These are phyloP conservation scores for Synanceia verrucosa DNA, from an alignment of 2,797 vertebrate species.

Conservation along the genomic window DNA sequence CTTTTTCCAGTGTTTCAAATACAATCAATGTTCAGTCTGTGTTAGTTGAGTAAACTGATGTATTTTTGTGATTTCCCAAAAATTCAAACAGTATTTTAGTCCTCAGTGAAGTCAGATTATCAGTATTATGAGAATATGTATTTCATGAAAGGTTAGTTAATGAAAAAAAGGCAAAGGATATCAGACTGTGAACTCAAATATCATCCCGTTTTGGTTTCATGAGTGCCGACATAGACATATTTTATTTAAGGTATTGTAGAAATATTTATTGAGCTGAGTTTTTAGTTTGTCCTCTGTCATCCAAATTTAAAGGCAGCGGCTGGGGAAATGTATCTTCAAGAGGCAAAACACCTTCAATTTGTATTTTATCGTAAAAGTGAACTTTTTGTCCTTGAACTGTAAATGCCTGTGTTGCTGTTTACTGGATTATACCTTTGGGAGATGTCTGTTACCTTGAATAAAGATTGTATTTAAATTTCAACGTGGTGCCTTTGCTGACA, in stretches of 20 bases:
- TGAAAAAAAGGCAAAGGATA: constrained; percentile 4
- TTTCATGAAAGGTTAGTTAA: constrained; percentile 7
- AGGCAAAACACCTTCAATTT: constrained; percentile 62
- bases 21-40: constrained; percentile 18
- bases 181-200: constrained; percentile 47
- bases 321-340: constrained; percentile 49
- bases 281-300: constrained; percentile 42
- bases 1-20: constrained; percentile 3
- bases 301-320: constrained; percentile 37
- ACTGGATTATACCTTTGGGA: constrained; percentile 77
- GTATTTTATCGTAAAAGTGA: constrained; percentile 79
- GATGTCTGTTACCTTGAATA: constrained; percentile 77
- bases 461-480: constrained; percentile 79
- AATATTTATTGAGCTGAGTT: constrained; percentile 28
- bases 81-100: constrained; percentile 24
- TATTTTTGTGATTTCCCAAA: constrained; percentile 26
- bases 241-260: constrained; percentile 30
- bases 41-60: constrained; percentile 27
- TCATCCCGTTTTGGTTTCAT: constrained; percentile 16
- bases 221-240: neutral
- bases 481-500: neutral
- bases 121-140: constrained; percentile 16
- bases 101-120: constrained; percentile 35
- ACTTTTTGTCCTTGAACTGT: constrained; percentile 79
- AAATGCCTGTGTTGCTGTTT: constrained; percentile 81